phyloP scores from a whole-genome alignment of 1,140 invertebrate genomes.

The Hylaeus volcanicus region DNA sequence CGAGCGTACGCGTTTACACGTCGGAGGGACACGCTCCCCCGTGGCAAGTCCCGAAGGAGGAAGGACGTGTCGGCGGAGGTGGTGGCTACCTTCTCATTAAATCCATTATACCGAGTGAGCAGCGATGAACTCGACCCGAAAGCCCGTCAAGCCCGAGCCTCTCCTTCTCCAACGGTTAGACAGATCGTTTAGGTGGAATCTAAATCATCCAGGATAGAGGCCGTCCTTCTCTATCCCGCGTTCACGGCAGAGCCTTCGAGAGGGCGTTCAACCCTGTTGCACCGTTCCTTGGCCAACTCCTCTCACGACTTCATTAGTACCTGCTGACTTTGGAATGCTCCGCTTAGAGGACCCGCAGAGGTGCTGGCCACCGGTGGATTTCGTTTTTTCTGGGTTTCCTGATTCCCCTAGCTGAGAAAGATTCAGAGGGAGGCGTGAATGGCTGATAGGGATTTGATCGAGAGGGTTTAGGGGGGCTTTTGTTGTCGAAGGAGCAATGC shows the following conservation, averaged over 20 bases:
- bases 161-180: constrained; percentile 53
- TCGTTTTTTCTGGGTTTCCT: constrained; percentile 21
- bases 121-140: constrained; percentile 63
- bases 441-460: constrained; percentile 31
- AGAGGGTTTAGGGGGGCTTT: neutral
- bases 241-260: neutral
- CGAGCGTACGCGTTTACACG: neutral
- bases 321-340: constrained; percentile 66
- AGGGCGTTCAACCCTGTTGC: constrained; percentile 49
- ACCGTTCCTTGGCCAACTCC: constrained; percentile 41
- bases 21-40: constrained; percentile 14
- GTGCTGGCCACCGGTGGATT: neutral
- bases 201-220: constrained; percentile 63
- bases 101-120: constrained; percentile 69
- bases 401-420: neutral
- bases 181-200: constrained; percentile 72
- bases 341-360: constrained; percentile 9
- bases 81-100: constrained; percentile 67
- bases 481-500: neutral
- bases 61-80: constrained; percentile 13
- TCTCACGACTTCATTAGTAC: constrained; percentile 71
- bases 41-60: neutral
- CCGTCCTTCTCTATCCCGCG: constrained; percentile 6
- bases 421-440: neutral
- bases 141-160: constrained; percentile 46